Percentiles rank a stretch among this genome's conserved stretches.
These are phyloP conservation scores for Myrmecobius fasciatus DNA, from an alignment of 2,113 vertebrate species.

Conservation along the genomic window DNA sequence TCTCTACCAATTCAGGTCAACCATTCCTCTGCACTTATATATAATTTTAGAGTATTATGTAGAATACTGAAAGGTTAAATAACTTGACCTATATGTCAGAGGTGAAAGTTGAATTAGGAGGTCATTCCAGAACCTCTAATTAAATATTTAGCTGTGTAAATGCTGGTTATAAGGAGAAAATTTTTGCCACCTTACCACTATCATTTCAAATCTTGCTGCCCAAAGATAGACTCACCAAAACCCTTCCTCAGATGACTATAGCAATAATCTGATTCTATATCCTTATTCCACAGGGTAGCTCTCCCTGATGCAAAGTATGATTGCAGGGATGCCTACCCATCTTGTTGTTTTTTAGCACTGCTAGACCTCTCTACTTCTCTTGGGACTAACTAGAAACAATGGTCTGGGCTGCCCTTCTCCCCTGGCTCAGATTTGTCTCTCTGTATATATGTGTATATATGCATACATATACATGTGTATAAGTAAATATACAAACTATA, in stretches of 20 bases:
- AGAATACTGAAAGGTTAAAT: neutral
- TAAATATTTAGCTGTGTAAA: neutral
- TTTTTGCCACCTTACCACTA: neutral
- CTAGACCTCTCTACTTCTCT: neutral
- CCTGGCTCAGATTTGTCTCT: neutral
- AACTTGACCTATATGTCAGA: neutral
- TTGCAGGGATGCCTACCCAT: neutral
- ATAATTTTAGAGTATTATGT: neutral
- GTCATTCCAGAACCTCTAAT: neutral
- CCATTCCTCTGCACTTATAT: neutral
- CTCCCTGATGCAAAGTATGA: neutral
- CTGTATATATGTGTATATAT: neutral
- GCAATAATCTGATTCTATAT: neutral
- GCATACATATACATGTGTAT: neutral
- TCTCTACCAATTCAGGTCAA: neutral
- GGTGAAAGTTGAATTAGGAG: neutral
- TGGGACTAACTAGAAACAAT: neutral
- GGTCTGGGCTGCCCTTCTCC: neutral
- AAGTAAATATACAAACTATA: neutral
- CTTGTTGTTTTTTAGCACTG: neutral
- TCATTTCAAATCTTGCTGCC: neutral
- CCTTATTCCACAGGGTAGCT: neutral
- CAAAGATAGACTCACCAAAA: constrained; percentile 1
- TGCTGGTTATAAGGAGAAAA: neutral
- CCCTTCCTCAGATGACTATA: constrained; percentile 7